Conservation (phyloP, 2,797 vertebrate species). For the Sphaeramia orbicularis region DNA sequence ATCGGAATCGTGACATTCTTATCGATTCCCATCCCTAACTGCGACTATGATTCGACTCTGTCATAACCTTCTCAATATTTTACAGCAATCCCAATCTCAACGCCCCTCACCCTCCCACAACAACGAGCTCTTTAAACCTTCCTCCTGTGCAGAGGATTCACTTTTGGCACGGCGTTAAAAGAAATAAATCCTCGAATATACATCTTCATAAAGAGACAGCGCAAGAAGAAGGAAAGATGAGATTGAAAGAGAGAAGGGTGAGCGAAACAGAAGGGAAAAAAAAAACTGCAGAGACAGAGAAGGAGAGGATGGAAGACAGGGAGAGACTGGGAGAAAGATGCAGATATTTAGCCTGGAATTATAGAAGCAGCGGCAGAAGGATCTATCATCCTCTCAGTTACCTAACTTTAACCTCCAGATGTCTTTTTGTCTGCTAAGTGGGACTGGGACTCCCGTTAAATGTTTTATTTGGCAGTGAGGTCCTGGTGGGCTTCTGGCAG, state of each 20-base stretch:
- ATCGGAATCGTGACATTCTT: too few species aligned
- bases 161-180: slow-evolving; percentile 66
- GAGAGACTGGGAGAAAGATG: slow-evolving; percentile 27
- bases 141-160: slow-evolving; percentile 48
- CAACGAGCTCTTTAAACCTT: slow-evolving; percentile 31
- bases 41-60: too few species aligned
- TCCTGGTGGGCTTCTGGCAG: slow-evolving; percentile 63
- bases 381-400: slow-evolving; percentile 64
- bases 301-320: slow-evolving; percentile 11
- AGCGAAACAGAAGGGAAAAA: slow-evolving; percentile 8
- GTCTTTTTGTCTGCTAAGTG: slow-evolving; percentile 67
- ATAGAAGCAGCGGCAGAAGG: slow-evolving; percentile 34
- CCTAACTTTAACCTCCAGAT: slow-evolving; percentile 65
- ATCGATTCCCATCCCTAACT: too few species aligned
- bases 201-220: slow-evolving; percentile 53
- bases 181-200: slow-evolving; percentile 63
- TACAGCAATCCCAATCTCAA: slow-evolving; percentile 51
- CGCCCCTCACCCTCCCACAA: slow-evolving; percentile 41
- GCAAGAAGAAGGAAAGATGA: slow-evolving; percentile 32
- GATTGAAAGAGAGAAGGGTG: slow-evolving; percentile 24
- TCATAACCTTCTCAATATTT: slow-evolving; percentile 66
- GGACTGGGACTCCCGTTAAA: slow-evolving; percentile 50
- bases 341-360: slow-evolving; percentile 56
- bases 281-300: slow-evolving; percentile 6
- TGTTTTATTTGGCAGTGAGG: slow-evolving; percentile 63